Base-by-base conservation (phyloP, 2,888 invertebrate genomes). In the Aproaerema taeniolella region DNA sequence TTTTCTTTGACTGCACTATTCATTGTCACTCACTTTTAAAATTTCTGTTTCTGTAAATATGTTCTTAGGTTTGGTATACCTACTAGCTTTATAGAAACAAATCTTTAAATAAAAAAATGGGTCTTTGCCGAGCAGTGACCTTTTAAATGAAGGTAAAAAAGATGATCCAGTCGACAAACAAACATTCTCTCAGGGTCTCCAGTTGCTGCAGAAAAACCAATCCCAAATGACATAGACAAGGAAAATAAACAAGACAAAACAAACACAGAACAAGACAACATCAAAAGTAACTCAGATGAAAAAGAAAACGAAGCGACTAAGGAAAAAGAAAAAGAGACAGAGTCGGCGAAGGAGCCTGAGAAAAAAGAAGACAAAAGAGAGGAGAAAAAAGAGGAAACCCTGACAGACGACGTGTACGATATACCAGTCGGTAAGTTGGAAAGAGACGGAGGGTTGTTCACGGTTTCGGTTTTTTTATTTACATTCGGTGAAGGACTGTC, bases 371-470 rank as follows among this genome's bases (percentile, higher is more conserved):
- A n/a, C n/a, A n/a, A n/a, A n/a, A n/a, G n/a, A n/a, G n/a, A 20
- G 20, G 20, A 20, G 11, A 11, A 16, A 57, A 57, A 62, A 42
- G 74, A 69, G 56, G 66, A 67, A 46, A 69, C 51, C 57, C 78
- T 72, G 59, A 62, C 50, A 41, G 85, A 85, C 38, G 83, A 85
- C 39, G 82, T 83, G 13, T 85, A 86, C 68, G 85, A 86, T 56
- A 82, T 86, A 61, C 85, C 85, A 2, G 77, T 82, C 43, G 85
- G 85, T 85, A 55, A 83, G 85, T 83, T 34, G 41, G 35, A 35
- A 45, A 41, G 34, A 32, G 38, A 41, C 36, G 39, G 20, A 42
- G 39, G 43, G 49, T 10, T 12, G 15, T 15, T 35, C 35, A 28
- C 26, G 14, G 28, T 35, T 29, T 12, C 13, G 5, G n/a, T n/a